Percentiles rank a stretch among this genome's conserved stretches.
Conservation (phyloP, 2,888 invertebrate species). For the Bombyx huttoni region DNA sequence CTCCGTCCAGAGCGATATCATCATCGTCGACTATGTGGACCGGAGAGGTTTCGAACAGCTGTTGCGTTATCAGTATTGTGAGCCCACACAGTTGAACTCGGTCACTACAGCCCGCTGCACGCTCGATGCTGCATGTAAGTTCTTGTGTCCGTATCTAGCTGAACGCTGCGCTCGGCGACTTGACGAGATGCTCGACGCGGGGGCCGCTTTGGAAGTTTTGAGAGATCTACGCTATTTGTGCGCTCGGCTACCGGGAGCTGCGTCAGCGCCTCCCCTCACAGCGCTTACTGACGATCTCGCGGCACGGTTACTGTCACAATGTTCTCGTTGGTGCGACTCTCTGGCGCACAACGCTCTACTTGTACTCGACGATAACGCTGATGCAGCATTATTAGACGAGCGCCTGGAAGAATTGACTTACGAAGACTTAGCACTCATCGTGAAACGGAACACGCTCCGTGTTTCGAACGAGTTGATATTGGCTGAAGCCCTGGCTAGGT, state of each 20-base stretch:
- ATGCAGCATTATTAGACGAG: constrained; percentile 48
- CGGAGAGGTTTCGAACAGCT: constrained; percentile 78
- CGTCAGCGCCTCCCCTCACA: constrained; percentile 63
- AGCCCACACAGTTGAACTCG: constrained; percentile 74
- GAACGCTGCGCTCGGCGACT: constrained; percentile 78
- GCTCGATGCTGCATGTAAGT: constrained; percentile 81
- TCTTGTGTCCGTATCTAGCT: constrained; percentile 79
- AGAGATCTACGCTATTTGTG: constrained; percentile 68
- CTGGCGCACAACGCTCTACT: constrained; percentile 78
- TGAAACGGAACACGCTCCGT: constrained; percentile 77
- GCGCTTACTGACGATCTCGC: constrained; percentile 48
- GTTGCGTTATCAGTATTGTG: constrained; percentile 76
- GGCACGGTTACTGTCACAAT: constrained; percentile 50
- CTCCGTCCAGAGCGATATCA: constrained; percentile 47
- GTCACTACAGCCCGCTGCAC: constrained; percentile 78
- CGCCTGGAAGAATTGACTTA: constrained; percentile 73
- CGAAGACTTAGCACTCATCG: constrained; percentile 75
- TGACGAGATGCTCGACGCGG: constrained; percentile 73
- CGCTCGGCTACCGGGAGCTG: constrained; percentile 52
- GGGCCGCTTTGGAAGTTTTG: constrained; percentile 77
- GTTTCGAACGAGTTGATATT: constrained; percentile 75
- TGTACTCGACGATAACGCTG: constrained; percentile 57
- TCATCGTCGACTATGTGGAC: constrained; percentile 74
- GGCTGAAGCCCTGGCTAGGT: constrained; percentile 74
- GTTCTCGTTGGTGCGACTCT: constrained; percentile 70